These are phyloP conservation scores for Gymnogyps californianus DNA, from an alignment of 2,113 vertebrate genomes.

Conservation along the genomic window DNA sequence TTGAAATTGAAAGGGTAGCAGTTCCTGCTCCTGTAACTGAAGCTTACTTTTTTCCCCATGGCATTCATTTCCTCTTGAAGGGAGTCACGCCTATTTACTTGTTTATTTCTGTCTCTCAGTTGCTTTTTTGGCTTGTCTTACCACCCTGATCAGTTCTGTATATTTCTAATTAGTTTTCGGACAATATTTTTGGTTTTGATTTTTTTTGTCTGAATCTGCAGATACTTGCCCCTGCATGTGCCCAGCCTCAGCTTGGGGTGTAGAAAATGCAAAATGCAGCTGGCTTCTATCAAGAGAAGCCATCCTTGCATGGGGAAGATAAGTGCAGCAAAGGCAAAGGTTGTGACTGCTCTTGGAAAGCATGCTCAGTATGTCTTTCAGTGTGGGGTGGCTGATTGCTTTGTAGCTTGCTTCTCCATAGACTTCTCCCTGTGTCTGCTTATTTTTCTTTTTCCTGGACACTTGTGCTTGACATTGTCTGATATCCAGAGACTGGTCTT, in stretches of 20 bases:
- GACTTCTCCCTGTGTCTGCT: conserved; percentile 3
- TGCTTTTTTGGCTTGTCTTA: not conserved
- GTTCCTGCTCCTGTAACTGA: not conserved
- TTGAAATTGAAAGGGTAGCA: not conserved
- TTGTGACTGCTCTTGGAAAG: not conserved
- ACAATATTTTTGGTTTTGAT: not conserved
- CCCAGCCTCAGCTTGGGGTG: not conserved
- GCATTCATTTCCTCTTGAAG: not conserved
- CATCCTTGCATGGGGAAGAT: not conserved
- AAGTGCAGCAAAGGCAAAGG: not conserved
- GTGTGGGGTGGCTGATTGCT: not conserved
- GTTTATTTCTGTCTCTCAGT: not conserved
- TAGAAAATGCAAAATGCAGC: not conserved
- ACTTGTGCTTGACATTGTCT: conserved; percentile 50
- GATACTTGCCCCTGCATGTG: not conserved
- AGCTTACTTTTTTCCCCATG: not conserved
- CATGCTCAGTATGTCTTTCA: not conserved
- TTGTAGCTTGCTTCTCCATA: not conserved
- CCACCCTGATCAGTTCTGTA: not conserved
- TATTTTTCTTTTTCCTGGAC: conserved; percentile 51
- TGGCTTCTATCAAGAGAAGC: not conserved
- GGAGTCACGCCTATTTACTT: not conserved
- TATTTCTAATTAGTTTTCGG: conserved; percentile 4
- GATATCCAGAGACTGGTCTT: conserved; percentile 50
- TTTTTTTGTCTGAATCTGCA: not conserved